phyloP scores from a whole-genome alignment of 2,113 vertebrate genomes.

The Gallinago paraguaiae region DNA sequence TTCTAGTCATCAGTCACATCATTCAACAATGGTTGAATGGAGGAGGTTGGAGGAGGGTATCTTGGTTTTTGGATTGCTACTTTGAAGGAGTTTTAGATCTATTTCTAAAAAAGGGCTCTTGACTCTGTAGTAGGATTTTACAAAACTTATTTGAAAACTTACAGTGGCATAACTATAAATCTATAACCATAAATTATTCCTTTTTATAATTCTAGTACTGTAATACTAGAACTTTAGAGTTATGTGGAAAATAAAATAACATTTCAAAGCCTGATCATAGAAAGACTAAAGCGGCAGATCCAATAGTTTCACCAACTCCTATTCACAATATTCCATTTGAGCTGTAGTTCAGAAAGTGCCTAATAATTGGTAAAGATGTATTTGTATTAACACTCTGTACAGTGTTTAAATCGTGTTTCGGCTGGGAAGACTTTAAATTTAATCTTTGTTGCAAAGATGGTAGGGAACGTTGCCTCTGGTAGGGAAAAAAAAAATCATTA shows the following conservation, averaged over 20 bases:
- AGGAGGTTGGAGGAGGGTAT: neutral
- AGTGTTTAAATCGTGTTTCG: neutral
- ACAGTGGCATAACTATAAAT: neutral
- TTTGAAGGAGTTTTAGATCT: neutral
- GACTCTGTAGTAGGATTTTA: neutral
- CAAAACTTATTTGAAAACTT: neutral
- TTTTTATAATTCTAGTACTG: neutral
- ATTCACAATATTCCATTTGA: neutral
- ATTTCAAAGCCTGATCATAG: neutral
- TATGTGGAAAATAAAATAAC: neutral
- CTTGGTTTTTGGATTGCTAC: neutral
- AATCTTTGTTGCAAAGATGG: neutral
- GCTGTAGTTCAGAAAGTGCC: neutral
- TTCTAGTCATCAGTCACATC: neutral
- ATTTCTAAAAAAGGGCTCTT: neutral
- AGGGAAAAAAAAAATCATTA: neutral
- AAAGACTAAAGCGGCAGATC: neutral
- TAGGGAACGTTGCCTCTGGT: neutral
- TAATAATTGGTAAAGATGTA: neutral
- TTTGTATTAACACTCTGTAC: neutral
- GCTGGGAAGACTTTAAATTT: neutral
- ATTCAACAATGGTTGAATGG: neutral
- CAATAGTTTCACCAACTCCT: neutral
- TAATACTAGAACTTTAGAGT: neutral
- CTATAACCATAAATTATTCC: too few species aligned